Conservation (phyloP, 2,113 vertebrate species). For the Phocoena phocoena region DNA sequence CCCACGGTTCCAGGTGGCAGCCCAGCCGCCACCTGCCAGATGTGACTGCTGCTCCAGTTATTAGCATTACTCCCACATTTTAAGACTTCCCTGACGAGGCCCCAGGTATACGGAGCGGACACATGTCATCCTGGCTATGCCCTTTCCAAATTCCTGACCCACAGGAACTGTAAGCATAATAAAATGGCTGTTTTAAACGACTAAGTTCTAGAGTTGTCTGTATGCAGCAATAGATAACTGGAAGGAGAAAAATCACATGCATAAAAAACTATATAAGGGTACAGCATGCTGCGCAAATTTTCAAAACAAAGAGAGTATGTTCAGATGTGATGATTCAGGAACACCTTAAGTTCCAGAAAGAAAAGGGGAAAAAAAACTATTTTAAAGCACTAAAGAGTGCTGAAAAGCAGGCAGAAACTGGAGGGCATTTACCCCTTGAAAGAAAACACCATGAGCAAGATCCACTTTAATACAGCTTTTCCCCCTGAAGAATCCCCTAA, state of each 20-base stretch:
- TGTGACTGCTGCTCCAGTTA: neutral
- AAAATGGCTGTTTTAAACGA: neutral
- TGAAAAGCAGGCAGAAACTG: neutral
- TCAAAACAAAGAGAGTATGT: neutral
- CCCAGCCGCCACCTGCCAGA: neutral
- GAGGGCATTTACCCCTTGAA: neutral
- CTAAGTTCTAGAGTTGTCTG: neutral
- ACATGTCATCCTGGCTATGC: neutral
- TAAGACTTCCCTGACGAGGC: neutral
- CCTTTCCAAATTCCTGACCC: neutral
- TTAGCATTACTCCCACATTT: too few species aligned
- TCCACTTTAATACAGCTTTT: neutral
- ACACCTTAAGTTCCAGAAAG: neutral
- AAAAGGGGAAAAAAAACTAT: neutral
- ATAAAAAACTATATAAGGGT: too few species aligned
- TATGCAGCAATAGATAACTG: neutral
- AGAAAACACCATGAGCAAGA: neutral
- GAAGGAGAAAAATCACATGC: too few species aligned
- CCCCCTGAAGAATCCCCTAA: too few species aligned
- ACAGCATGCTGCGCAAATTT: neutral
- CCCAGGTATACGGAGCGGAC: rapidly evolving
- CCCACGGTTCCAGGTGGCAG: neutral
- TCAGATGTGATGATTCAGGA: neutral
- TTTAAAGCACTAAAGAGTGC: neutral
- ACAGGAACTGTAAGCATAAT: neutral